These are phyloP conservation scores for Drosophila quinaria DNA, from an alignment of 2,888 invertebrate species.

Conservation along the genomic window DNA sequence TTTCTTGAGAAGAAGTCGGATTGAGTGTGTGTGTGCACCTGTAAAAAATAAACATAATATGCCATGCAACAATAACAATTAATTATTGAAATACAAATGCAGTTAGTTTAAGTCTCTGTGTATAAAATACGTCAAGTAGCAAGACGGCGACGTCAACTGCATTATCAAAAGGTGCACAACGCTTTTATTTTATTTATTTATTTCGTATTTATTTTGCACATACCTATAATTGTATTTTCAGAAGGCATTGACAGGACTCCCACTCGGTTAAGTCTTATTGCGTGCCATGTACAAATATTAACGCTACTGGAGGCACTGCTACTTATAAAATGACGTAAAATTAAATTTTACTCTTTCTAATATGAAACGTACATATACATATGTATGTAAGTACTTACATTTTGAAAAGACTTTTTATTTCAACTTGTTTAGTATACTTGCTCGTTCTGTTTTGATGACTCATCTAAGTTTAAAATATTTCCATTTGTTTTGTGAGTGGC, in stretches of 20 bases:
- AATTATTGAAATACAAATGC: slow-evolving; percentile 72
- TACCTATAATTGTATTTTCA: not conserved
- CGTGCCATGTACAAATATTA: slow-evolving; percentile 54
- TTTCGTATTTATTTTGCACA: too few species aligned
- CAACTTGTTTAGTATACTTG: too few species aligned
- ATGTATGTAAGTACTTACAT: not conserved
- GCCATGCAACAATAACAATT: slow-evolving; percentile 67
- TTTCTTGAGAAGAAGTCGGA: slow-evolving; percentile 3
- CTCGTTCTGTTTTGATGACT: too few species aligned
- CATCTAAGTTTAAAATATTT: too few species aligned
- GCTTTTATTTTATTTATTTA: too few species aligned
- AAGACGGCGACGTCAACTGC: slow-evolving; percentile 32
- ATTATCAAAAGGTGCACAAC: slow-evolving; percentile 29
- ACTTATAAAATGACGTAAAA: slow-evolving; percentile 51
- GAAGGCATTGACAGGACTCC: not conserved
- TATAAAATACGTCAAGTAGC: slow-evolving; percentile 42
- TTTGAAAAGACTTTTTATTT: too few species aligned
- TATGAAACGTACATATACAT: not conserved
- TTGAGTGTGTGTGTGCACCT: slow-evolving; percentile 16
- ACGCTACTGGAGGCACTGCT: slow-evolving; percentile 31
- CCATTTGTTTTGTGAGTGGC: too few species aligned
- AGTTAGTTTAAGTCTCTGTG: slow-evolving; percentile 32
- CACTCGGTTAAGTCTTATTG: slow-evolving; percentile 28
- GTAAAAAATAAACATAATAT: slow-evolving; percentile 40
- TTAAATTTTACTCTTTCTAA: slow-evolving; percentile 50